These are phyloP conservation scores for Lycocerus yunnanus DNA, from an alignment of 2,888 invertebrate genomes.

Conservation along the genomic window DNA sequence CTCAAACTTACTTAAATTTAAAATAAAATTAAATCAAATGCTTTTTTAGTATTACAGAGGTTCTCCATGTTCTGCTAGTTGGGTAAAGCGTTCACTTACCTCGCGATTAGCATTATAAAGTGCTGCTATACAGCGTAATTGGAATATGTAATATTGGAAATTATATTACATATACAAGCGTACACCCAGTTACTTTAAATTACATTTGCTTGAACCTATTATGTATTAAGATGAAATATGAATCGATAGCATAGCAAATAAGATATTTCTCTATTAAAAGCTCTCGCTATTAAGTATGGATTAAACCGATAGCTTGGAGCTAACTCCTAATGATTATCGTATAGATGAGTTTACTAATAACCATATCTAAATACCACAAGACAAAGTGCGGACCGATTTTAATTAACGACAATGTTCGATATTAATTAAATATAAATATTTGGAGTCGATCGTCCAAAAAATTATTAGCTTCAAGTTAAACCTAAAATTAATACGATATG, in stretches of 20 bases:
- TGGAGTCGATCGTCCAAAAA: neutral
- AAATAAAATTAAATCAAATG: neutral
- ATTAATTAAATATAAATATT: slow-evolving; percentile 6
- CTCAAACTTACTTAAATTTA: neutral
- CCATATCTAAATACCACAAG: slow-evolving; percentile 26
- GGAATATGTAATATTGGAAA: neutral
- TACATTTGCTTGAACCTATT: neutral
- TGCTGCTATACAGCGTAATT: neutral
- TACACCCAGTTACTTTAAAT: neutral
- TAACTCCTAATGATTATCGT: slow-evolving; percentile 26
- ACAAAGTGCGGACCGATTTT: slow-evolving; percentile 15
- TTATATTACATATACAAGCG: neutral
- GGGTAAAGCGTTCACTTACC: neutral
- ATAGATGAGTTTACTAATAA: slow-evolving; percentile 26
- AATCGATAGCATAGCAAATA: slow-evolving; percentile 24
- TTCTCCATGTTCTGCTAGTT: neutral
- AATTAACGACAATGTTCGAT: slow-evolving; percentile 18
- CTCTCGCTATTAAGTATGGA: slow-evolving; percentile 17
- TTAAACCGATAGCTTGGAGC: slow-evolving; percentile 28
- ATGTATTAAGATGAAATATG: slow-evolving; percentile 15
- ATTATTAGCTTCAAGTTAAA: neutral
- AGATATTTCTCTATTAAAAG: slow-evolving; percentile 21
- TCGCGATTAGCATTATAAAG: neutral
- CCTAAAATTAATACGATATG: neutral
- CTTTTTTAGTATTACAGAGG: neutral